phyloP scores from a whole-genome alignment of 30 jellyfish, hydroid and myxozoan species.

The Pseudorhiza aurosa region DNA sequence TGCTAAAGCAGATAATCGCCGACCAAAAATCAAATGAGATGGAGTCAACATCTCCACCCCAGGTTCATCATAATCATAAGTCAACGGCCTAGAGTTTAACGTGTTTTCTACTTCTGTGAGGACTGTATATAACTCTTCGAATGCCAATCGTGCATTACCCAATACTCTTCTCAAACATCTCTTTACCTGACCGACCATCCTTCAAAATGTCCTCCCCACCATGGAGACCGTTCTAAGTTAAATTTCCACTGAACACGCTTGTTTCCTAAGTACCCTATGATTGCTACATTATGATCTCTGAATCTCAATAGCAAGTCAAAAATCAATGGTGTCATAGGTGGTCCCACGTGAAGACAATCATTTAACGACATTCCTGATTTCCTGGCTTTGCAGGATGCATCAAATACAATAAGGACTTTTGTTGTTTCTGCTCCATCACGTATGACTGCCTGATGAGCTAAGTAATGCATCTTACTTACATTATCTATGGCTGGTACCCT shows the following conservation, averaged over 20 bases:
- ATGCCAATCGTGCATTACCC: slow-evolving; percentile 7
- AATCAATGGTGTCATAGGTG: slow-evolving; percentile 26
- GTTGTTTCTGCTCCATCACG: slow-evolving; percentile 62
- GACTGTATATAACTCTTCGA: slow-evolving; percentile 31
- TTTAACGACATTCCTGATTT: slow-evolving; percentile 35
- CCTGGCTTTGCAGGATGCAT: slow-evolving; percentile 50
- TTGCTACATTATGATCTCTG: slow-evolving; percentile 6
- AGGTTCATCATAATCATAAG: neutral
- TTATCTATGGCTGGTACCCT: slow-evolving; percentile 16
- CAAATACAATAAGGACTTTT: slow-evolving; percentile 50
- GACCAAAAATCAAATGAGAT: slow-evolving; percentile 14
- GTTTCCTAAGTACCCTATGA: neutral
- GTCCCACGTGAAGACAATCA: slow-evolving; percentile 41
- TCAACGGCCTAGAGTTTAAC: slow-evolving; percentile 26
- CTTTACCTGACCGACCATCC: slow-evolving; percentile 38
- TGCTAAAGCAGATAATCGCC: neutral
- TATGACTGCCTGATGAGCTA: slow-evolving; percentile 44
- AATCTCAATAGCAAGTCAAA: slow-evolving; percentile 19
- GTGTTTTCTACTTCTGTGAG: slow-evolving; percentile 32
- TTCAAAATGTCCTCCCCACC: slow-evolving; percentile 49
- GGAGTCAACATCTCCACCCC: slow-evolving; percentile 36
- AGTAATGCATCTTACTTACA: slow-evolving; percentile 27
- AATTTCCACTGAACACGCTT: slow-evolving; percentile 31
- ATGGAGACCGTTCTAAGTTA: slow-evolving; percentile 30
- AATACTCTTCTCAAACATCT: slow-evolving; percentile 26